These are phyloP conservation scores for Archips crataeganus DNA, from an alignment of 2,888 invertebrate genomes.

Conservation along the genomic window DNA sequence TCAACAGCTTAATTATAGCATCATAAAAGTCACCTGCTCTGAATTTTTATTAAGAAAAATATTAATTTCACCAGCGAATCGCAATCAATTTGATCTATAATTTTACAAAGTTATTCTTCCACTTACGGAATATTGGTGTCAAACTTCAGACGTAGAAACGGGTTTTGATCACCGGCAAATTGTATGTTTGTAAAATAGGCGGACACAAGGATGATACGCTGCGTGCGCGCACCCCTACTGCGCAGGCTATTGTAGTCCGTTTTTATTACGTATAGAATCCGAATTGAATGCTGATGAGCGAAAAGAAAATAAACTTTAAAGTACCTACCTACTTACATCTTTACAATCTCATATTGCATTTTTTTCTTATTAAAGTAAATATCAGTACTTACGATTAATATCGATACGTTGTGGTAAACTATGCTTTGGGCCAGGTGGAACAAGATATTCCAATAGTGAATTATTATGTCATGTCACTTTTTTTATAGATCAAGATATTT, in stretches of 20 bases:
- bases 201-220: constrained; percentile 66
- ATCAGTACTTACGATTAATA: too few relatives aligned
- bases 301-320: constrained; percentile 14
- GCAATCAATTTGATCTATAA: constrained; percentile 70
- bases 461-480: too few relatives aligned
- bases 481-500: too few relatives aligned
- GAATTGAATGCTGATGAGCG: constrained; percentile 34
- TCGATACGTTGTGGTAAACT: too few relatives aligned
- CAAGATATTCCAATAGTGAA: too few relatives aligned
- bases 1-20: constrained; percentile 44
- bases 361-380: neutral
- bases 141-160: neutral
- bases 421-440: too few relatives aligned
- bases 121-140: neutral
- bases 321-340: neutral
- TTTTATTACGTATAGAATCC: constrained; percentile 21
- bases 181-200: constrained; percentile 54
- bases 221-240: constrained; percentile 71
- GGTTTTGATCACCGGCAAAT: constrained; percentile 15
- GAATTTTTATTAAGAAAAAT: constrained; percentile 57
- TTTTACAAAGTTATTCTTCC: constrained; percentile 41
- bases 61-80: constrained; percentile 81
- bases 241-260: constrained; percentile 51
- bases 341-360: neutral
- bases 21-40: constrained; percentile 60